Evolutionary conservation across 2,888 invertebrate species (phyloP).

Genomic region (Oligia latruncula): DNA sequence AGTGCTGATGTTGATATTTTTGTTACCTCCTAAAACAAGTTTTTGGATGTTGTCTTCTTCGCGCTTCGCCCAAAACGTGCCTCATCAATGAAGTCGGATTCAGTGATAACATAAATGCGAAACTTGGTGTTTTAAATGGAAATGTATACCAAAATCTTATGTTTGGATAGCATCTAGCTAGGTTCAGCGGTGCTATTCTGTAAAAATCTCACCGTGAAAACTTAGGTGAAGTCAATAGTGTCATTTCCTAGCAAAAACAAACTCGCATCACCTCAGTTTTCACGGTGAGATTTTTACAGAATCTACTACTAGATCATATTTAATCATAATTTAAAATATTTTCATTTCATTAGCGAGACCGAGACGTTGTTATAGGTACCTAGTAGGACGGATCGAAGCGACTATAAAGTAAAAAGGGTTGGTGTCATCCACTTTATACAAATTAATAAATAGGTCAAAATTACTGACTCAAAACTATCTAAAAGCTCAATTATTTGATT

Average conservation of each 20-base stretch:
- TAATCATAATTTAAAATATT: neutral
- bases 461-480: neutral
- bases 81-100: neutral
- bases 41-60: neutral
- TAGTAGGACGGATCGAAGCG: neutral
- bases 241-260: no score
- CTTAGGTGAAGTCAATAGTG: no score
- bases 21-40: neutral
- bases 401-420: neutral
- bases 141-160: neutral
- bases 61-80: neutral
- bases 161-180: neutral
- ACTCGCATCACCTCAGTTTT: no score
- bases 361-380: neutral
- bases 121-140: neutral
- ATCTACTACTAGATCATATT: neutral
- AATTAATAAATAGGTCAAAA: neutral
- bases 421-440: neutral
- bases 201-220: no score
- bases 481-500: neutral
- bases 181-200: no score
- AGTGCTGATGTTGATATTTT: slow-evolving; percentile 29
- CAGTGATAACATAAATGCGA: neutral
- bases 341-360: neutral
- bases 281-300: no score